Evolutionary conservation across 2,113 vertebrate genomes (phyloP), one percentile per base, ranked within the genome.

Genomic region (Rallus limicola): DNA sequence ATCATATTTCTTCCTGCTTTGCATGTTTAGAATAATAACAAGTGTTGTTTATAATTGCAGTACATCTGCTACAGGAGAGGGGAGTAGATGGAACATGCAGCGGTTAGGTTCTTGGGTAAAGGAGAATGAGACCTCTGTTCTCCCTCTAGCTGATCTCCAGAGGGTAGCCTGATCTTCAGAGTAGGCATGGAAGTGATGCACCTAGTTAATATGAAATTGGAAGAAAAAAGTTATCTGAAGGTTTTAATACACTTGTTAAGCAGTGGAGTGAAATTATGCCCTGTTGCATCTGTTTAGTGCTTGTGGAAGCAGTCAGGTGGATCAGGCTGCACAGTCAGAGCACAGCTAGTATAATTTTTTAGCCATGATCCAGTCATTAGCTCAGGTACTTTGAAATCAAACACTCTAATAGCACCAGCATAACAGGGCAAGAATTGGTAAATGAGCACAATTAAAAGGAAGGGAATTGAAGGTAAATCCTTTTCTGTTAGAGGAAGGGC

Each of bases 11-110:
- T 94, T 91, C 48, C 9, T 29, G 83, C 77, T 67, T 89, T 20
- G 4, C 36, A 24, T 93, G 62, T 92, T 91, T 85, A 55, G 70
- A 58, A 52, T 95, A 91, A 92, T 94, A 90, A 74, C 77, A 96
- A 94, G 79, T 76, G 88, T 82, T 93, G 82, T 86, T 96, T 93
- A 33, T 84, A 94, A 72, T 77, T 76, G 63, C 19, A 59, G 70
- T 29, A 13, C 77, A 65, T 97, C 93, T 95, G 82, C 92, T 76
- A 3, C 40, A 52, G 72, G 38, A 65, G 62, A 62, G 38, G 65
- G 62, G 60, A 90, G 60, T 58, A 63, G 34, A 62, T 38, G 31
- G 34, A 92, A 65, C 31, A 10, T 56, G 56, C 34, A 56, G 29
- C 89, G 88, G 48, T 69, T 74, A 92, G 53, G 50, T 53, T 81